Evolutionary conservation across 2,888 invertebrate genomes (phyloP).

Genomic region (Nomada ferruginata): DNA sequence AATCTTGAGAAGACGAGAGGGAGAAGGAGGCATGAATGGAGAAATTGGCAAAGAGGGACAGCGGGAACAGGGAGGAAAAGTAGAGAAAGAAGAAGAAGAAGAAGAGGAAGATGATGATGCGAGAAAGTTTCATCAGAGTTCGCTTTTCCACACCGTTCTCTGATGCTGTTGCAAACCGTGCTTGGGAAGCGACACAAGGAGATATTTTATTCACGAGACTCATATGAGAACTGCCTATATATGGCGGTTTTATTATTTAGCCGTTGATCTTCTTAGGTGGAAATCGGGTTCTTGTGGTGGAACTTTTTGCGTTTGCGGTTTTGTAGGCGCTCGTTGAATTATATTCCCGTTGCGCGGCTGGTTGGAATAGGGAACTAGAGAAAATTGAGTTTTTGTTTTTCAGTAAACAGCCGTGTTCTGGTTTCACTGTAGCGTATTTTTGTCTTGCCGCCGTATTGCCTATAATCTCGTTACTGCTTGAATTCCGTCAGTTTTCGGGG

Average conservation of each 20-base stretch:
- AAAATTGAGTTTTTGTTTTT: conserved; percentile 5
- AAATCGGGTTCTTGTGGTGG: neutral
- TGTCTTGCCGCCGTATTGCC: neutral
- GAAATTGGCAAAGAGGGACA: conserved; percentile 28
- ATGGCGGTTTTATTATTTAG: conserved; percentile 56
- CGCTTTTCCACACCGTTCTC: neutral
- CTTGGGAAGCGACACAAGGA: conserved; percentile 65
- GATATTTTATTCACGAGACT: conserved; percentile 76
- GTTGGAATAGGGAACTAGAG: neutral
- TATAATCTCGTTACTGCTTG: too few species aligned
- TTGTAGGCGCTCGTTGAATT: neutral
- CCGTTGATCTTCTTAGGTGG: conserved; percentile 19
- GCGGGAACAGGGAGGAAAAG: conserved; percentile 1
- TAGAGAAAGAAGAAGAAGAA: neutral
- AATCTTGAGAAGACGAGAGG: conserved; percentile 67
- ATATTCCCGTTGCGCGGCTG: neutral
- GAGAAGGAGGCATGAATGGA: conserved; percentile 6
- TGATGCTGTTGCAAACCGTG: conserved; percentile 33
- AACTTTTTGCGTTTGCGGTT: conserved; percentile 1
- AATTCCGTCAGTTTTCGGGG: too few species aligned
- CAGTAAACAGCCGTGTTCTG: neutral
- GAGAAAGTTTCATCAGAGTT: conserved; percentile 62
- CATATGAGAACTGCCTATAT: conserved; percentile 55
- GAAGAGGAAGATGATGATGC: conserved; percentile 32
- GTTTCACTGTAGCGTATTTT: neutral